Conservation (phyloP, 2,888 invertebrate species). For the Watsonalla binaria region DNA sequence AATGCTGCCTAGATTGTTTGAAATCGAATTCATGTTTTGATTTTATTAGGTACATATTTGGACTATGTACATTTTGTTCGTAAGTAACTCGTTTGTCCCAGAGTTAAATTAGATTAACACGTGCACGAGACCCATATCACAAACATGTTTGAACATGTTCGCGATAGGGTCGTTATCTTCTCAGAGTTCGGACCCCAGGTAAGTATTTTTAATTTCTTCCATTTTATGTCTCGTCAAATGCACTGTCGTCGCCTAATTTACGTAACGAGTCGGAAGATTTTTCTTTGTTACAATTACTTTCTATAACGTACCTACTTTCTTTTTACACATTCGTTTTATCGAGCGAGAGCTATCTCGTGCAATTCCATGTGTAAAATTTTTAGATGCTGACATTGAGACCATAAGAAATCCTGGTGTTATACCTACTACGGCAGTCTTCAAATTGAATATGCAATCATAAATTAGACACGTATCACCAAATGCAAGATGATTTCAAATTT, state of each 20-base stretch:
- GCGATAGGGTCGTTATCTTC: constrained; percentile 29
- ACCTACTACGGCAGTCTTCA: no score
- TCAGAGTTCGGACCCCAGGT: constrained; percentile 1
- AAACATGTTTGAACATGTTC: constrained; percentile 40
- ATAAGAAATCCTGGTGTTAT: no score
- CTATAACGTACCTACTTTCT: constrained; percentile 45
- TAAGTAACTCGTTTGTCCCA: neutral
- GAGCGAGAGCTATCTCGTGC: constrained; percentile 25
- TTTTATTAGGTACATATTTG: no score
- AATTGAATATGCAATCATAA: neutral
- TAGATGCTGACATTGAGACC: constrained; percentile 15
- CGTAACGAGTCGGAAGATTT: constrained; percentile 12
- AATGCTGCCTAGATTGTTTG: constrained; percentile 7
- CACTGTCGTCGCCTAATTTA: constrained; percentile 13
- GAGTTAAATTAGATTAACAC: constrained; percentile 1
- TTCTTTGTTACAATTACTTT: constrained; percentile 36
- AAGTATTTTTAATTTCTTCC: constrained; percentile 5
- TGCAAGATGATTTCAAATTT: neutral
- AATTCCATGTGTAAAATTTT: constrained; percentile 19
- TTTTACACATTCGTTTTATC: constrained; percentile 42
- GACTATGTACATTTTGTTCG: no score
- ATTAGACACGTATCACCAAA: constrained; percentile 15
- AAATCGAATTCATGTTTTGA: no score
- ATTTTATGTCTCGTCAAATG: constrained; percentile 6
- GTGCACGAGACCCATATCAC: constrained; percentile 22